These are phyloP conservation scores for Dolichomitus sp. DNA, from an alignment of 2,888 invertebrate genomes.

Conservation along the genomic window DNA sequence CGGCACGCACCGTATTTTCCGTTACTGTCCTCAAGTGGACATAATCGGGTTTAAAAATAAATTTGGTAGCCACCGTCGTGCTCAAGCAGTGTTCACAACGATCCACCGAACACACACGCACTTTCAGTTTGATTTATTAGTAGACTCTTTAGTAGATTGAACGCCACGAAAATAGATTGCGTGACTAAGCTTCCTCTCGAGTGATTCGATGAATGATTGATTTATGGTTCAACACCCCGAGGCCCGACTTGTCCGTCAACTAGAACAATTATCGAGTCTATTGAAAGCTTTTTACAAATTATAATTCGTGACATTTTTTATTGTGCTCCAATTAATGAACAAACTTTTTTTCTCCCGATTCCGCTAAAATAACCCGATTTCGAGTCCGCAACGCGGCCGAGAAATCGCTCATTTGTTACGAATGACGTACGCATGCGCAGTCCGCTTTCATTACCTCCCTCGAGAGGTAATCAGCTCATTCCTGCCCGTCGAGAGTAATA, in stretches of 20 bases:
- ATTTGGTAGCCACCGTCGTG: neutral
- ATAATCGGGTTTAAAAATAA: slow-evolving; percentile 71
- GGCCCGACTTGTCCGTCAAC: slow-evolving; percentile 42
- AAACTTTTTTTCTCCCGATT: neutral
- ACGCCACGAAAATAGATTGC: slow-evolving; percentile 59
- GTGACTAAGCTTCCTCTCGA: slow-evolving; percentile 55
- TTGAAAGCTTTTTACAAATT: neutral
- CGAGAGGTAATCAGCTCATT: too few relatives aligned
- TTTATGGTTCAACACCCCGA: slow-evolving; percentile 44
- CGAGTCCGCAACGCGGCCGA: too few relatives aligned
- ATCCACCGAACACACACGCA: neutral
- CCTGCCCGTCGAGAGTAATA: too few relatives aligned
- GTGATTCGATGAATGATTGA: slow-evolving; percentile 55
- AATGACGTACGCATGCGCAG: too few relatives aligned
- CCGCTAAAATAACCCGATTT: too few relatives aligned
- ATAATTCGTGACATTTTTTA: neutral
- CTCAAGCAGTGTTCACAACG: slow-evolving; percentile 8
- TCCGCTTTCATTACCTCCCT: too few relatives aligned
- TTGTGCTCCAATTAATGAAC: neutral
- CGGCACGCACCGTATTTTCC: slow-evolving; percentile 52
- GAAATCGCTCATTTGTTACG: too few relatives aligned
- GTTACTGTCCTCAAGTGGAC: slow-evolving; percentile 60
- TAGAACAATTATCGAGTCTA: neutral
- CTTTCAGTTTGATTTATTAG: slow-evolving; percentile 52
- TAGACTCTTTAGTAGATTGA: slow-evolving; percentile 25